A percentile compares a stretch with the other conserved stretches of the same genome.
phyloP scores from a whole-genome alignment of 23 tunicate genomes.

The Oikopleura dioica region DNA sequence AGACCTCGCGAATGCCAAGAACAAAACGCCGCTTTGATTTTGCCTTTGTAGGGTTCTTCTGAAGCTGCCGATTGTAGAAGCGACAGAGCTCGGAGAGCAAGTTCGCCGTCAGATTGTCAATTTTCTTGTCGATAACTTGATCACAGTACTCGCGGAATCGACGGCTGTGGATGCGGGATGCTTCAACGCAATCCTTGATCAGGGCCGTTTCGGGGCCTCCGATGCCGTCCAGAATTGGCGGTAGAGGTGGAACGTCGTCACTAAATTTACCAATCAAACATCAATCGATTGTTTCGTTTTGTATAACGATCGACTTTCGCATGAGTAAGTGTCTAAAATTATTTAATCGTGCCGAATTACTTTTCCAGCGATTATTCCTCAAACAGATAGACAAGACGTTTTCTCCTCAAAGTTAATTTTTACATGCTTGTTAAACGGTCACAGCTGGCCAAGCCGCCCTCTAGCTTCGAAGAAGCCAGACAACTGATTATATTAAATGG shows the following conservation, averaged over 20 bases:
- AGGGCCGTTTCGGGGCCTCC: background rate
- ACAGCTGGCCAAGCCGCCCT: no score
- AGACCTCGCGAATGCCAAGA: constrained; percentile 91
- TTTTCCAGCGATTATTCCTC: no score
- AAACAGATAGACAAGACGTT: no score
- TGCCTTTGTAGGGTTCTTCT: constrained; percentile 71
- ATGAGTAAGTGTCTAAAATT: no score
- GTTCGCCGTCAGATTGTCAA: constrained; percentile 43
- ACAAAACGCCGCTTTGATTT: constrained; percentile 53
- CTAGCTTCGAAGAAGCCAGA: no score
- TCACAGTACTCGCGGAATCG: constrained; percentile 55
- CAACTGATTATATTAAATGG: no score
- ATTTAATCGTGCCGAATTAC: no score
- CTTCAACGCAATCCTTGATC: background rate
- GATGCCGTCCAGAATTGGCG: background rate
- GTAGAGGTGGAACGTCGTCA: constrained; percentile 35
- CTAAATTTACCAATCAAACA: constrained; percentile 25
- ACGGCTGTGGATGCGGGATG: background rate
- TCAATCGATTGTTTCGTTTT: no score
- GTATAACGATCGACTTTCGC: no score
- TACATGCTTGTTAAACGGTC: no score
- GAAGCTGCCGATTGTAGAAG: constrained; percentile 68
- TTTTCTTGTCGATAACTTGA: constrained; percentile 77
- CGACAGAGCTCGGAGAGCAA: constrained; percentile 42
- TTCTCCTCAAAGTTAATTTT: no score